These are phyloP conservation scores for Dynastes grantii DNA, from an alignment of 2,888 invertebrate genomes.

Conservation along the genomic window DNA sequence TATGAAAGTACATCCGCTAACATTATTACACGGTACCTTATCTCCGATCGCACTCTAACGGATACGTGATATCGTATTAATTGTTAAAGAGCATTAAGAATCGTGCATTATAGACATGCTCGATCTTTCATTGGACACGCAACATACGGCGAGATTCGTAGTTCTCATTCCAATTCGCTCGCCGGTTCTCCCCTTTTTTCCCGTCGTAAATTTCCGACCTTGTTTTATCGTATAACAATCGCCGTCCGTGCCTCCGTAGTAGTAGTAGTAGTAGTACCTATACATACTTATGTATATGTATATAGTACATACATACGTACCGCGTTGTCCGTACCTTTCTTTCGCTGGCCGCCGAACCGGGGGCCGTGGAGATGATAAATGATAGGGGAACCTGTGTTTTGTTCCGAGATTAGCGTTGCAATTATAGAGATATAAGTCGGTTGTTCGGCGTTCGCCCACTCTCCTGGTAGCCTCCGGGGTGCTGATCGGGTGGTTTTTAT, in stretches of 20 bases:
- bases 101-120: too few relatives aligned
- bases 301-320: too few relatives aligned
- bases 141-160: too few relatives aligned
- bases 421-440: constrained; percentile 52
- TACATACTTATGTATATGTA: too few relatives aligned
- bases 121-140: too few relatives aligned
- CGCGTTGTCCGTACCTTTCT: constrained; percentile 3
- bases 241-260: constrained; percentile 3
- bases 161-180: too few relatives aligned
- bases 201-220: constrained; percentile 21
- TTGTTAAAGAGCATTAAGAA: too few relatives aligned
- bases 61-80: too few relatives aligned
- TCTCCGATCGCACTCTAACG: too few relatives aligned
- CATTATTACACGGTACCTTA: too few relatives aligned
- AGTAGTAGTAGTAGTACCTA: too few relatives aligned
- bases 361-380: constrained; percentile 36
- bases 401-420: constrained; percentile 51
- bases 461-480: constrained; percentile 47
- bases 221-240: constrained; percentile 28
- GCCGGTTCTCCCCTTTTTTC: neutral
- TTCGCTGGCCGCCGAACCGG: neutral
- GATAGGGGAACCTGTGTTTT: constrained; percentile 47
- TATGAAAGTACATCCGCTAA: too few relatives aligned
- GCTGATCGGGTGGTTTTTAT: constrained; percentile 41
- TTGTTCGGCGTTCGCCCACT: constrained; percentile 47